Evolutionary conservation across 2,797 vertebrate species (phyloP), one percentile per base, ranked within the genome.

Genomic region (Aratinga solstitialis): DNA sequence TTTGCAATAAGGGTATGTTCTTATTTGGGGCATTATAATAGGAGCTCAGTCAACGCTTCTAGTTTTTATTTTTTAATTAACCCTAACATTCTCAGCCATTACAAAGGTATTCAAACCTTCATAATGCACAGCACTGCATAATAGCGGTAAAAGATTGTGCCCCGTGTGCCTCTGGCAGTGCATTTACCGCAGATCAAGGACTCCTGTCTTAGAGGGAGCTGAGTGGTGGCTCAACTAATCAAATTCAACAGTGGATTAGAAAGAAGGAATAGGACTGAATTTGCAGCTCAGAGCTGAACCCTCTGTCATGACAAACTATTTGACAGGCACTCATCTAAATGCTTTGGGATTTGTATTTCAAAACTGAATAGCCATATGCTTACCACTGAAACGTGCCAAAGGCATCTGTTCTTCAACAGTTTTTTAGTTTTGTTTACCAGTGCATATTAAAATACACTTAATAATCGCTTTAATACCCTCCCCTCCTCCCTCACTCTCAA

Each of bases 251-350:
- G 74, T 15, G 78, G 43, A 87, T 84, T 43, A 83, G 48, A 92
- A 81, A 86, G 50, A 72, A 80, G 21, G 51, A 74, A 84, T 6
- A 62, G 53, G 42, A 89, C 30, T 69, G 34, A 65, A 81, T 89
- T 76, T 75, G 73, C 50, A 86, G 76, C 62, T 89, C 68, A 54
- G 75, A 72, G 58, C 50, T 86, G 82, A 94, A 81, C 22, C 43
- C 38, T 87, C 40, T 73, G 42, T 75, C 89, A 81, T 21, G 71
- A 59, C 82, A 90, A 89, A 89, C 63, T 77, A 26, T 67, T 75
- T 92, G 87, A 95, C 66, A 92, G 76, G 11, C 54, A 84, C 30
- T 86, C 69, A 94, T 91, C 42, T 84, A 93, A 90, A 87, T 76
- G 73, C 66, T 84, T 81, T 84, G 73, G 59, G 87, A 94, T 91